Base-by-base conservation (phyloP, 2,797 vertebrate species). In the Limosa lapponica region DNA sequence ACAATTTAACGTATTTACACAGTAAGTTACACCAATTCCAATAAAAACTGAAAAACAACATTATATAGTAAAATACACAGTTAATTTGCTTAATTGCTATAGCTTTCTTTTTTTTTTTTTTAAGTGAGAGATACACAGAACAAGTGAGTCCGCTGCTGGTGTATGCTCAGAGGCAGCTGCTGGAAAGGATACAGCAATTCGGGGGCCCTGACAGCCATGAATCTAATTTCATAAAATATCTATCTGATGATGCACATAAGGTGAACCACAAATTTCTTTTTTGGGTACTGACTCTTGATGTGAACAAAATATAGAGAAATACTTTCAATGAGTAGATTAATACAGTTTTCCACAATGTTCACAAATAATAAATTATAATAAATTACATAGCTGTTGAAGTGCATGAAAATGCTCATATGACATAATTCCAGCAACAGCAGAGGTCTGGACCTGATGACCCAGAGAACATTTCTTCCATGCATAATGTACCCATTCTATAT, bases 81-180 rank as follows among this genome's bases (percentile, higher is more conserved):
- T 83, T 82, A 27, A 51, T 79, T 90, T 92, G 22, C 36, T 88
- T 78, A 48, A 54, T 88, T 84, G 8, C 54, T 43, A n/a, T 51
- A 54, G 78, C 97, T 64, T 30, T 23, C 9, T 8, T 28, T 64
- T 27, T 72, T 65, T 62, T 64, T 64, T 75, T 93, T 86, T 51
- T 51, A 72, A 99, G 99, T 94, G 99, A 99, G 93, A 98, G 98
- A 46, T 99, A 99, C 55, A 97, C 98, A 73, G 97, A 98, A 75
- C 98, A 98, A 85, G 95, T 99, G 91, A 98, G 97, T 51, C 99
- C 99, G 1, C 72, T 99, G 39, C 91, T 99, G 80, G 98, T 99
- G n/a, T 98, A 98, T 4, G 99, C 99, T 71, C 99, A 99, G 97
- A 99, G 98, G 92, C 99, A 97, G 90, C 97, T 99, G 36, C 95